These are phyloP conservation scores for Corydoras sp. DNA, from an alignment of 2,113 vertebrate genomes.

Conservation along the genomic window DNA sequence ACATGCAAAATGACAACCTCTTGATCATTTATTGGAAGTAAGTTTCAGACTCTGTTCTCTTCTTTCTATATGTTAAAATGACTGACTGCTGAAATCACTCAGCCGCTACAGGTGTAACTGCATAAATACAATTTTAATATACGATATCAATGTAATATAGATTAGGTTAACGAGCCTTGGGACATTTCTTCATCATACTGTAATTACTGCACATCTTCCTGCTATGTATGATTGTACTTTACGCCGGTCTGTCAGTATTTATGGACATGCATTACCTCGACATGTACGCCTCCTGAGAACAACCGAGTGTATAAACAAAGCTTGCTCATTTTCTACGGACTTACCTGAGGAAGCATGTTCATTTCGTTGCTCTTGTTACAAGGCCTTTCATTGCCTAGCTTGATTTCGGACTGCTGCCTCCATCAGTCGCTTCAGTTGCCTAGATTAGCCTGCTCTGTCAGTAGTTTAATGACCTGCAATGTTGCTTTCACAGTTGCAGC, in stretches of 20 bases:
- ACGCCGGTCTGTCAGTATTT: slow-evolving; percentile 56
- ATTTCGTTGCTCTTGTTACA: slow-evolving; percentile 1
- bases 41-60: too few species aligned
- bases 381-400: slow-evolving; percentile 21
- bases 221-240: slow-evolving; percentile 63
- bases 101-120: too few species aligned
- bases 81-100: too few species aligned
- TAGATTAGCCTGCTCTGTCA: slow-evolving; percentile 32
- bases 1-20: too few species aligned
- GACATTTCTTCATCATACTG: not conserved
- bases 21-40: too few species aligned
- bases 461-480: slow-evolving; percentile 11
- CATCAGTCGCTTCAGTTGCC: slow-evolving; percentile 4
- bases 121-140: too few species aligned
- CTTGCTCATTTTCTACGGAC: slow-evolving; percentile 42
- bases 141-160: too few species aligned
- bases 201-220: slow-evolving; percentile 48
- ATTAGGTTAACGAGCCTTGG: not conserved
- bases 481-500: slow-evolving; percentile 21
- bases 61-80: too few species aligned
- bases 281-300: slow-evolving; percentile 38
- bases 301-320: not conserved
- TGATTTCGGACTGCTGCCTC: slow-evolving; percentile 17
- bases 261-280: slow-evolving; percentile 69
- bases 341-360: not conserved